Base-by-base conservation (phyloP, 2,888 invertebrate species). In the Aphodius sticticus region DNA sequence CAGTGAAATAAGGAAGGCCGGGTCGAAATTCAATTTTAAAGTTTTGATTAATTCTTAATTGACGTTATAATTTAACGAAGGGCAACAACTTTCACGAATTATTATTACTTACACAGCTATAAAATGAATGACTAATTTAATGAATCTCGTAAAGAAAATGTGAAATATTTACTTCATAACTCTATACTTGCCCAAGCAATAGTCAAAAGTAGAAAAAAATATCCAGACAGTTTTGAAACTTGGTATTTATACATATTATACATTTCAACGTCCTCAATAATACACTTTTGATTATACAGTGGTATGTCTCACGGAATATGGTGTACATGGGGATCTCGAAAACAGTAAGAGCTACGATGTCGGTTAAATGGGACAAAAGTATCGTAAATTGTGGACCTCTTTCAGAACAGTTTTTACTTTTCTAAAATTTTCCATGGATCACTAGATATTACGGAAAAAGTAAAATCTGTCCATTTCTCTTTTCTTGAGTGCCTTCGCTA, bases 51-150 rank as follows among this genome's bases (percentile, higher is more conserved):
- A 53, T 53, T 53, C 53, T 53, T 53, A 53, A 53, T 53, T 53
- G 53, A 53, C 53, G 53, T 53, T 53, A 53, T 53, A 53, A 53
- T 53, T 53, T 53, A 53, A 53, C 53, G 53, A 53, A 53, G 53
- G 53, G 53, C 53, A 12, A 2, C 7, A 7, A 53, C 12, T 53
- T 53, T 53, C 1, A 53, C 4, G 1, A 53, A 53, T 53, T 53
- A 53, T 53, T 53, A 5, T 53, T 53, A 53, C 53, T 53, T 53
- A 70, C 16, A 70, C 7, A 72, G 72, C 35, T 15, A 16, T 16
- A 72, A 72, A 9, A 6, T 72, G 72, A 53, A 53, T 53, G 9
- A 9, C 1, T 12, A 53, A 53, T 9, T 53, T 53, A 12, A 53
- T 53, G 53, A 9, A 53, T 53, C 53, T 53, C 53, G 53, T 9